phyloP scores from a whole-genome alignment of 2,888 invertebrate species.

The Marronus borbonicus region DNA sequence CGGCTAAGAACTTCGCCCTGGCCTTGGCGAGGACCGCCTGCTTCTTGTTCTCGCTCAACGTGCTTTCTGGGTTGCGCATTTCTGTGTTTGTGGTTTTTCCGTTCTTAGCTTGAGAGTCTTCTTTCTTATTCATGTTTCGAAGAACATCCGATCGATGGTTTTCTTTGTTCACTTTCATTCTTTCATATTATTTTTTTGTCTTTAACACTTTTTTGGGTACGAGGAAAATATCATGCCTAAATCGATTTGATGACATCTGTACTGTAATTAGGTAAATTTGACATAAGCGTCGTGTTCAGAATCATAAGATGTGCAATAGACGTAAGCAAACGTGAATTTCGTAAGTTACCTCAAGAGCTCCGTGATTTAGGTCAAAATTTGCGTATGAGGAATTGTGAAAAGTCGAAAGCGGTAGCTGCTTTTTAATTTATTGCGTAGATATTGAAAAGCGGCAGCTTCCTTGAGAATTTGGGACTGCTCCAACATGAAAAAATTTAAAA shows the following conservation, averaged over 20 bases:
- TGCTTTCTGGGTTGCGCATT: conserved; percentile 66
- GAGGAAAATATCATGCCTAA: neutral
- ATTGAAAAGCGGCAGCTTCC: no score
- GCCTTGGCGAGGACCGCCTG: conserved; percentile 69
- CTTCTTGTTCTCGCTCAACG: conserved; percentile 70
- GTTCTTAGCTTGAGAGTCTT: neutral
- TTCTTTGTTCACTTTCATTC: neutral
- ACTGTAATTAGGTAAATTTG: neutral
- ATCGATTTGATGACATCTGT: neutral
- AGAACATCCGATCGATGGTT: conserved; percentile 9
- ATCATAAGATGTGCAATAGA: neutral
- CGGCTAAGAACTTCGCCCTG: conserved; percentile 65
- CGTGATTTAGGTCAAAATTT: no score
- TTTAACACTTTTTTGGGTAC: neutral
- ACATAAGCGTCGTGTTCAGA: neutral
- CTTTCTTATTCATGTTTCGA: conserved; percentile 40
- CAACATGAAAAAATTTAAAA: no score
- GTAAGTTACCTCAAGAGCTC: neutral
- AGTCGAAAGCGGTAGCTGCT: no score
- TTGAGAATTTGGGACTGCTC: no score
- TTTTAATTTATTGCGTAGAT: no score
- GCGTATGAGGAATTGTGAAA: no score
- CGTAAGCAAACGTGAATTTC: neutral
- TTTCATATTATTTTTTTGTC: neutral
- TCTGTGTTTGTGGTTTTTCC: conserved; percentile 67